Conservation (phyloP, 2,113 vertebrate species). For the Otolemur garnettii region DNA sequence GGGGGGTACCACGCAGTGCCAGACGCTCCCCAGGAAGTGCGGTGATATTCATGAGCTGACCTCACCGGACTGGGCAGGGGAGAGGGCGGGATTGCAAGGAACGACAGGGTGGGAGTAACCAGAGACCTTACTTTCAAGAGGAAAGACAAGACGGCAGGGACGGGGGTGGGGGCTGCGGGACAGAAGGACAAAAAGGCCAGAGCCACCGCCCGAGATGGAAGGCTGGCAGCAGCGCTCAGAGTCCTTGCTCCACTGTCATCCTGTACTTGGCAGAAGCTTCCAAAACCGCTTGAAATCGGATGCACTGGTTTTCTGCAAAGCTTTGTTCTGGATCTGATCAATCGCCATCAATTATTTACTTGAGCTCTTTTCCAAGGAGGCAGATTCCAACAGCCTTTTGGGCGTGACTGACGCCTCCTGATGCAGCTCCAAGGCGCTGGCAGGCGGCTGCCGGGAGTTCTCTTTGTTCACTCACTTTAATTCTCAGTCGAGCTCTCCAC, state of each 20-base stretch:
- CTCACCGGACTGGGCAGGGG: slow-evolving; percentile 82
- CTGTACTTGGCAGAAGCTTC: slow-evolving; percentile 68
- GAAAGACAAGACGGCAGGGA: neutral
- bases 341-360: slow-evolving; percentile 79
- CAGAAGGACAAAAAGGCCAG: slow-evolving; percentile 41
- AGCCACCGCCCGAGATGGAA: slow-evolving; percentile 74
- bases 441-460: slow-evolving; percentile 36
- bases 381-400: neutral
- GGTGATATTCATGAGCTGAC: slow-evolving; percentile 86
- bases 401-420: neutral
- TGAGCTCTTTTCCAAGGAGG: slow-evolving; percentile 26
- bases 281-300: slow-evolving; percentile 31
- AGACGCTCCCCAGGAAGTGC: slow-evolving; percentile 83
- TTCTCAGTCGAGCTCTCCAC: slow-evolving; percentile 52
- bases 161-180: neutral
- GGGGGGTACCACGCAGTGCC: slow-evolving; percentile 80
- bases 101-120: slow-evolving; percentile 23
- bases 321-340: slow-evolving; percentile 27
- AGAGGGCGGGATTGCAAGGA: slow-evolving; percentile 31
- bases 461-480: slow-evolving; percentile 86
- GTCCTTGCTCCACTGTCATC: neutral
- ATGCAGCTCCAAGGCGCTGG: slow-evolving; percentile 55
- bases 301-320: slow-evolving; percentile 44
- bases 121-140: slow-evolving; percentile 39
- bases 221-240: neutral